A percentile compares a stretch with the other conserved stretches of the same genome.
Conservation (phyloP, 2,888 invertebrate genomes). For the Thecocarcelia acutangulata region DNA sequence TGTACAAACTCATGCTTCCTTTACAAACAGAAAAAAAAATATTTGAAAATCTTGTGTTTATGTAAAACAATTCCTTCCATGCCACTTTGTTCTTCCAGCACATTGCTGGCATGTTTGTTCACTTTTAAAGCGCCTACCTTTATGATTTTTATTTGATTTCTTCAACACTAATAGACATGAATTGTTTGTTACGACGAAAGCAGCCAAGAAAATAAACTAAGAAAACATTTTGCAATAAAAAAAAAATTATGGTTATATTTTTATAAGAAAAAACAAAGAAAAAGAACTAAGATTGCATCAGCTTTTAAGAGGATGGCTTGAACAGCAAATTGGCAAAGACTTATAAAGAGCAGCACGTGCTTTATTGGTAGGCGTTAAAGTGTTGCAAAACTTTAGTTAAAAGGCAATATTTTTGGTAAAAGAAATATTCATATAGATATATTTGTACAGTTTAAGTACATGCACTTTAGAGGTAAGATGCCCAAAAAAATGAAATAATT, state of each 20-base stretch:
- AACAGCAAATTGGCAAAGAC: slow-evolving; percentile 53
- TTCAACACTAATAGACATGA: slow-evolving; percentile 47
- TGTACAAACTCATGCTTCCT: slow-evolving; percentile 48
- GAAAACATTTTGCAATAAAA: slow-evolving; percentile 3
- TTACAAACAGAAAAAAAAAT: slow-evolving; percentile 9
- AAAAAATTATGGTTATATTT: slow-evolving; percentile 44
- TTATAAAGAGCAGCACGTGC: slow-evolving; percentile 59
- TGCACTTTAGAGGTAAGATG: too few relatives aligned
- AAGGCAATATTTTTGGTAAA: slow-evolving; percentile 34
- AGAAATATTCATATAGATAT: background rate
- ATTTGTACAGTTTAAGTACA: background rate
- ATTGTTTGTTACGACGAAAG: slow-evolving; percentile 42
- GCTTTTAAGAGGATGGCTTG: slow-evolving; percentile 36
- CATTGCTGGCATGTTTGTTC: slow-evolving; percentile 33
- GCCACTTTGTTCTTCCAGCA: background rate
- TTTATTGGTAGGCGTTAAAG: slow-evolving; percentile 65
- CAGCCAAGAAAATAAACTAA: slow-evolving; percentile 20
- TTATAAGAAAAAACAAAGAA: slow-evolving; percentile 37
- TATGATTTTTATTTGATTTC: slow-evolving; percentile 49
- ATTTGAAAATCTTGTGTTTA: slow-evolving; percentile 17
- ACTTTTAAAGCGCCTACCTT: slow-evolving; percentile 54
- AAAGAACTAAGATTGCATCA: slow-evolving; percentile 63
- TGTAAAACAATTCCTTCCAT: slow-evolving; percentile 26
- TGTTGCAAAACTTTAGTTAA: slow-evolving; percentile 61
- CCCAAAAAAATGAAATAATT: too few relatives aligned